These are phyloP conservation scores for Seira sanloemensis DNA, from an alignment of 2,888 invertebrate genomes.

Conservation along the genomic window DNA sequence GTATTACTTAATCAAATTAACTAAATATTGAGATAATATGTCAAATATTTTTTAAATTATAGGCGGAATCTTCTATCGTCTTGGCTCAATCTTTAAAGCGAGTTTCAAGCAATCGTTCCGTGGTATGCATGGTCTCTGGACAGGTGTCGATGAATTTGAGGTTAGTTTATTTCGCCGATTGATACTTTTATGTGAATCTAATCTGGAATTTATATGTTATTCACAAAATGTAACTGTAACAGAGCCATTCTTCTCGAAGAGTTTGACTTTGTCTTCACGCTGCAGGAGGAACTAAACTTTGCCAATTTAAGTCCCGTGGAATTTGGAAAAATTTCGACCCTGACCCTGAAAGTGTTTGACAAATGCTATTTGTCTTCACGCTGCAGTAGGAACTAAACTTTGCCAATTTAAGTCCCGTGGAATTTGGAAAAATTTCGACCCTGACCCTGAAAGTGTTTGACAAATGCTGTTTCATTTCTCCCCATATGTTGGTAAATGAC, in stretches of 20 bases:
- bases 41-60: too few relatives aligned
- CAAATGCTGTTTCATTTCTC: slow-evolving; percentile 28
- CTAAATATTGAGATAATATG: too few relatives aligned
- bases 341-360: slow-evolving; percentile 42
- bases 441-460: slow-evolving; percentile 20
- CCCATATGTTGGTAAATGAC: slow-evolving; percentile 35
- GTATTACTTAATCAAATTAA: too few relatives aligned
- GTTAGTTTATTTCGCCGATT: not conserved
- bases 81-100: slow-evolving; percentile 56
- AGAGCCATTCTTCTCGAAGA: slow-evolving; percentile 17
- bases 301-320: slow-evolving; percentile 35
- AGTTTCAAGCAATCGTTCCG: slow-evolving; percentile 37
- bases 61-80: slow-evolving; percentile 32
- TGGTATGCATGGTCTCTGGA: slow-evolving; percentile 36
- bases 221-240: not conserved
- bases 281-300: slow-evolving; percentile 43
- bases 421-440: not conserved
- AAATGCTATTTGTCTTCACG: slow-evolving; percentile 42
- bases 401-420: too few relatives aligned
- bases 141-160: slow-evolving; percentile 40
- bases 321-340: slow-evolving; percentile 38
- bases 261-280: slow-evolving; percentile 38
- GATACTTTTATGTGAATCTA: not conserved
- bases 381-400: not conserved
- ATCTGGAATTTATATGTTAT: not conserved